Conservation (phyloP, 2,888 invertebrate genomes). For the Argyresthia albistria region DNA sequence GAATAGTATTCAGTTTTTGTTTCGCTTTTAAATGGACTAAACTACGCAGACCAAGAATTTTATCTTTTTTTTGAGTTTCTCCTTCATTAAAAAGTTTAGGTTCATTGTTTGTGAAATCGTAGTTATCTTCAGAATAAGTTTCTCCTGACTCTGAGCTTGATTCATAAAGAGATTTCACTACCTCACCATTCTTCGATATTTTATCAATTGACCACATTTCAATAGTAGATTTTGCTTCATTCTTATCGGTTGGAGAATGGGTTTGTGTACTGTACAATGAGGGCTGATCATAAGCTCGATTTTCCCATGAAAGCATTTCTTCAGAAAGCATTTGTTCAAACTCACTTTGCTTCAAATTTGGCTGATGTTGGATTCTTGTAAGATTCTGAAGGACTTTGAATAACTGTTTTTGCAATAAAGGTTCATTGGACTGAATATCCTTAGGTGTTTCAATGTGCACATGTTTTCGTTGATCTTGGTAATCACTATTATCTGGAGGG, state of each 20-base stretch:
- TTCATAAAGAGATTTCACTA: too few species aligned
- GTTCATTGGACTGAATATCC: neutral
- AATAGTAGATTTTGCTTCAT: conserved; percentile 29
- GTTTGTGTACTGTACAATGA: too few species aligned
- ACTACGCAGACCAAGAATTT: conserved; percentile 42
- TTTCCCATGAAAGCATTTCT: conserved; percentile 44
- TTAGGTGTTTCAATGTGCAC: too few species aligned
- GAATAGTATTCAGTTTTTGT: neutral
- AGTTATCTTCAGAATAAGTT: too few species aligned
- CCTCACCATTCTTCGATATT: too few species aligned
- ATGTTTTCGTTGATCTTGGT: too few species aligned
- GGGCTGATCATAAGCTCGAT: conserved; percentile 33
- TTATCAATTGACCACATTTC: conserved; percentile 36
- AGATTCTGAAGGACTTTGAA: conserved; percentile 16
- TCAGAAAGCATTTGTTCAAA: conserved; percentile 48
- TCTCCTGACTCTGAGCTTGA: too few species aligned
- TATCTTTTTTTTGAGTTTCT: conserved; percentile 17
- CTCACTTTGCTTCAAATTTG: conserved; percentile 36
- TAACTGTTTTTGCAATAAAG: too few species aligned
- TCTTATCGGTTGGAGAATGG: conserved; percentile 17
- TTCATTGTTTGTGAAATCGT: neutral
- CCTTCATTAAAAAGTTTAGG: conserved; percentile 8
- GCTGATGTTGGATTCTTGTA: conserved; percentile 13
- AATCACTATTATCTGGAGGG: too few species aligned
- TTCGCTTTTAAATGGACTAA: conserved; percentile 15